Conservation (phyloP, 2,113 vertebrate species). For the Hypomesus transpacificus region DNA sequence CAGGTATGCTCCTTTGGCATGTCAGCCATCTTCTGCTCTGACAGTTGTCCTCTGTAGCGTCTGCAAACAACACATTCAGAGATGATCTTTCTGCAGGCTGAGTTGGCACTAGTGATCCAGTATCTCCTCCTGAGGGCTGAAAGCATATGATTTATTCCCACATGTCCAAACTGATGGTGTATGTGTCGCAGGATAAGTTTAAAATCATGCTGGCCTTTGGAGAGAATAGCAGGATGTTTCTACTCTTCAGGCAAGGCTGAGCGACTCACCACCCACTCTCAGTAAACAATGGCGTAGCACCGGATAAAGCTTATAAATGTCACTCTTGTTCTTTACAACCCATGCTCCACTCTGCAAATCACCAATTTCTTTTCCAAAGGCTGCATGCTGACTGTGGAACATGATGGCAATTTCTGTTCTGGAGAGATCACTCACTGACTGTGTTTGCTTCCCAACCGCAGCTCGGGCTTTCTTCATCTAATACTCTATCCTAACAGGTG, state of each 20-base stretch:
- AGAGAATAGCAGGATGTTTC: background rate
- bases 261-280: conserved; percentile 1
- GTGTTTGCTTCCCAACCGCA: too few species aligned
- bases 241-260: background rate
- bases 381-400: background rate
- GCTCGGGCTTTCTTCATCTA: background rate
- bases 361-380: background rate
- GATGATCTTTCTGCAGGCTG: background rate
- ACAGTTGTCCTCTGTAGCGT: too few species aligned
- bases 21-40: too few species aligned
- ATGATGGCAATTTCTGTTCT: background rate
- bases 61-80: background rate
- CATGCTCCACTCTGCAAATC: background rate
- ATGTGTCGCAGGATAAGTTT: conserved; percentile 7
- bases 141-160: conserved; percentile 13
- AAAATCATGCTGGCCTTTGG: background rate
- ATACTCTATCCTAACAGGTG: background rate
- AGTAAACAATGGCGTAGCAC: background rate
- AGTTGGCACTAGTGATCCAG: background rate
- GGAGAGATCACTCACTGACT: background rate
- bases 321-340: background rate
- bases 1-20: too few species aligned
- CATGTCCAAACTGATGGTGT: background rate
- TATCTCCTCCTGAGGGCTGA: background rate
- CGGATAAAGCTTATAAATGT: background rate